Percentiles rank a stretch among this genome's conserved stretches.
phyloP scores from a whole-genome alignment of 2,797 vertebrate species.

The Chrosomus eos region DNA sequence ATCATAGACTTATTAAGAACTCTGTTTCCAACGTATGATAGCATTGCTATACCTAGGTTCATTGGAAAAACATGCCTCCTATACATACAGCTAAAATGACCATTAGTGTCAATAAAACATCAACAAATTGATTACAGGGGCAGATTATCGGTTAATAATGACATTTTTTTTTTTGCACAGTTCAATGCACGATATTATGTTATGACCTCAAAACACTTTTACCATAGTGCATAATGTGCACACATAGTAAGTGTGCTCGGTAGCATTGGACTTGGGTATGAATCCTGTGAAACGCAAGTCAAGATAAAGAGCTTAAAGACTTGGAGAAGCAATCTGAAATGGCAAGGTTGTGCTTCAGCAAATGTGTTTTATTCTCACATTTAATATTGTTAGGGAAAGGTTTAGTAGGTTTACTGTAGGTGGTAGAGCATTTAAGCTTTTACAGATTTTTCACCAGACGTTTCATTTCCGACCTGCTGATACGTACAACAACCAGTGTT shows the following conservation, averaged over 20 bases:
- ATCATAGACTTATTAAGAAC: slow-evolving; percentile 22
- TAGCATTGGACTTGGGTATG: background rate
- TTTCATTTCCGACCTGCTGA: background rate
- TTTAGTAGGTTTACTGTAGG: background rate
- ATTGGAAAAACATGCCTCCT: background rate
- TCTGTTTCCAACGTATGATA: slow-evolving; percentile 1
- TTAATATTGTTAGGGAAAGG: background rate
- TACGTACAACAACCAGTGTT: background rate
- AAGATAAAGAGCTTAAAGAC: background rate
- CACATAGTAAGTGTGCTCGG: background rate
- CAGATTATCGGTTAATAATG: background rate
- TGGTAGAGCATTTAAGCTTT: background rate
- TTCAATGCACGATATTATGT: background rate
- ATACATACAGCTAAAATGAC: background rate
- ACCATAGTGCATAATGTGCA: background rate
- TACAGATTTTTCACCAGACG: background rate
- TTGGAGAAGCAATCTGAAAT: background rate
- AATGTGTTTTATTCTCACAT: background rate
- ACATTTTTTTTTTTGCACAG: background rate
- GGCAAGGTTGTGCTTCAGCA: background rate
- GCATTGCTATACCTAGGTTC: background rate
- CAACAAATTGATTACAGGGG: background rate
- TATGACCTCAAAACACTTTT: slow-evolving; percentile 4
- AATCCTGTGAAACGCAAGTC: background rate
- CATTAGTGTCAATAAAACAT: background rate